Base-by-base conservation (phyloP, 2,797 vertebrate genomes). In the Characodon lateralis region DNA sequence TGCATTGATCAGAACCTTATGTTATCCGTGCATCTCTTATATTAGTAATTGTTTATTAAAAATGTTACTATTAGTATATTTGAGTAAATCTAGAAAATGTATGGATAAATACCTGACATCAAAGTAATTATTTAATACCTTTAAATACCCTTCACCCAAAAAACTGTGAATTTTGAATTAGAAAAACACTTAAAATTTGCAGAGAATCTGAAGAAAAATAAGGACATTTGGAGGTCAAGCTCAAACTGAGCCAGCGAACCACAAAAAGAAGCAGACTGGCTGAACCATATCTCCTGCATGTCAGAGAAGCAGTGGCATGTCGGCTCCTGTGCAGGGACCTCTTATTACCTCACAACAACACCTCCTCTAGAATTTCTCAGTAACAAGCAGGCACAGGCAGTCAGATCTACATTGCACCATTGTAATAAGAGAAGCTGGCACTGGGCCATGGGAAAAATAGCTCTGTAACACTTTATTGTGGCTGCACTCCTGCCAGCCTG, bases 361-460 rank as follows among this genome's bases (percentile, higher is more conserved):
- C 85, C 89, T 88, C 87, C 71, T 78, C 84, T 89, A 18, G 78
- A 78, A 81, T 91, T 91, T 90, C 90, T 86, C 87, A 87, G 87
- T 81, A 84, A 90, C 91, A 90, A 76, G 91, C 77, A 83, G 76
- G 87, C 83, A 89, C 89, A 90, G 68, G 89, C 87, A 74, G 86
- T 81, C 78, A 71, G 79, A 80, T 85, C 86, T 73, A 76, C 78
- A 87, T 92, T 93, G 91, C 89, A 76, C 79, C 88, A 89, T 55
- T 46, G 59, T 84, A 89, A 89, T 91, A 89, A 89, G 88, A 86
- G 81, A 77, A 89, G 85, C 81, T 93, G 92, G 92, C 91, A 73
- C 7, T 35, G 0, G 26, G 90, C 93, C 91, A 93, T 94, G 93
- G 90, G 91, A 93, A 93, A 94, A 93, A 92, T 87, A 91, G 89